Evolutionary conservation across 2,113 vertebrate species (phyloP), one percentile per base, ranked within the genome.

Genomic region (Misgurnus mizolepis): DNA sequence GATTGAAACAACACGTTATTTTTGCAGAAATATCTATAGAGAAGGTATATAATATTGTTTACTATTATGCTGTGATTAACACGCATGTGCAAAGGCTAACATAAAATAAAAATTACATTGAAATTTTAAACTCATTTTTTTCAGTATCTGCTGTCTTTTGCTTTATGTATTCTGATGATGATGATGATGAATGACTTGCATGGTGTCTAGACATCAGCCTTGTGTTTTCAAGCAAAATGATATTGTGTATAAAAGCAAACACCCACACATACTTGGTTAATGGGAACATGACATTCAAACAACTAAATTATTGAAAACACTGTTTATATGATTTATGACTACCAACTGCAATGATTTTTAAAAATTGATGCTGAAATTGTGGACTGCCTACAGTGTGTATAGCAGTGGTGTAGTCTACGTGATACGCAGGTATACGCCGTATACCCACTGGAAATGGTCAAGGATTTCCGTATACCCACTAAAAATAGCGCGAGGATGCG

Each of bases 221-320:
- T 68, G 41, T 62, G 49, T 47, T 69, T 70, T 70, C 15, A 69
- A 43, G 7, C 8, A 8, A 75, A 76, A 83, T 79, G 7, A 67
- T 34, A 56, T 5, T 7, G 18, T 15, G 65, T 12, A 70, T 47
- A 58, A 70, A 75, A 62, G 18, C 14, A 78, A 73, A 75, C 65
- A 43, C 22, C 64, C 56, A 83, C 58, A 53, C 39, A 8, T 15
- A 64, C 71, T 82, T 72, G 34, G 39, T 50, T 70, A 65, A 67
- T 55, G 47, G 61, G 55, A 75, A 43, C 22, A 75, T 70, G 18
- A 10, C 18, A 39, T 50, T 55, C 15, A 11, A 61, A 78, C 40
- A 73, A 64, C 22, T 62, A 60, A 67, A 40, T 69, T 75, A 79
- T 65, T 79, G n/a, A 77, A 78, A 82, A 58, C 43, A 8, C 6